Evolutionary conservation across 1,140 invertebrate species (phyloP).

Genomic region (Dreissena polymorpha): DNA sequence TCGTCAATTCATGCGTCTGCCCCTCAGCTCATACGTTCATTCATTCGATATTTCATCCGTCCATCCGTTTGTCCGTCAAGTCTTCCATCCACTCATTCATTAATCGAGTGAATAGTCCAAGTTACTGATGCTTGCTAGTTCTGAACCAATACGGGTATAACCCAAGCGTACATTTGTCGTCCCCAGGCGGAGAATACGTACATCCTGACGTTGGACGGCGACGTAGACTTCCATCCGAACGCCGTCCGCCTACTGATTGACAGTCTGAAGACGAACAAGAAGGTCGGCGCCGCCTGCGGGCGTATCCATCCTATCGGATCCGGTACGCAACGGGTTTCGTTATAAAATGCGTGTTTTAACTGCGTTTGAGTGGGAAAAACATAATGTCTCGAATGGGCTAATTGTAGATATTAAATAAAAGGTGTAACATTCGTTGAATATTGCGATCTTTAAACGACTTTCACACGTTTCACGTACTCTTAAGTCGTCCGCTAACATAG

Average conservation of each 20-base stretch:
- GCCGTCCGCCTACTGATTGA: slow-evolving; percentile 97
- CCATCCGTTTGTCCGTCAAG: too few species aligned
- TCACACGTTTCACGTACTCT: too few species aligned
- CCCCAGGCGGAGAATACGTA: slow-evolving; percentile 94
- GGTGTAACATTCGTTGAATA: not conserved
- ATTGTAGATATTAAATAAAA: not conserved
- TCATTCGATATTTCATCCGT: too few species aligned
- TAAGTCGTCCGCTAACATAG: too few species aligned
- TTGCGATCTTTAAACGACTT: not conserved
- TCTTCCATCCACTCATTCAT: too few species aligned
- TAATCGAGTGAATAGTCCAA: too few species aligned
- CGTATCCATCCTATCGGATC: slow-evolving; percentile 98
- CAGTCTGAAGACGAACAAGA: slow-evolving; percentile 99
- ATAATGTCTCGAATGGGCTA: not conserved
- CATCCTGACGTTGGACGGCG: slow-evolving; percentile 96
- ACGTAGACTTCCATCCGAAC: slow-evolving; percentile 98
- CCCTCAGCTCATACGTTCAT: too few species aligned
- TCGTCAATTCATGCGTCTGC: too few species aligned
- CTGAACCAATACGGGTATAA: too few species aligned
- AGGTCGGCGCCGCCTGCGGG: slow-evolving; percentile 98
- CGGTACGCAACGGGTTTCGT: slow-evolving; percentile 79
- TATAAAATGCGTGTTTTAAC: not conserved
- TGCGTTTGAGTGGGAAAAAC: not conserved
- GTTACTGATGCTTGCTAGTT: too few species aligned
- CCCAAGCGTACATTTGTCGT: not conserved